phyloP scores from a whole-genome alignment of 2,888 invertebrate species.

The Cecidostiba fungosa region DNA sequence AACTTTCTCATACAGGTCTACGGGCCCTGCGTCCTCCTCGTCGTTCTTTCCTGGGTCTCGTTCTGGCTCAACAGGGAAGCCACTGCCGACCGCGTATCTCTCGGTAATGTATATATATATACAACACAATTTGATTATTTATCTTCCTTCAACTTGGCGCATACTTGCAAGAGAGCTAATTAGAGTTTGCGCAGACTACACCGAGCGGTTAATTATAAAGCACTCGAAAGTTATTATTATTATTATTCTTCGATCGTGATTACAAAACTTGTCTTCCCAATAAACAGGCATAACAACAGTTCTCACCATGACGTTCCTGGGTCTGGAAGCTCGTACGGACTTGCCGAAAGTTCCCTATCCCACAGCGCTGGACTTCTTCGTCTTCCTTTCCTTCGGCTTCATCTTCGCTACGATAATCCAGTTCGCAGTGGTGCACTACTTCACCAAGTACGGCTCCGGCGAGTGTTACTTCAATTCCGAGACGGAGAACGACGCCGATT shows the following conservation, averaged over 20 bases:
- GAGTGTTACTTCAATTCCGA: slow-evolving; percentile 88
- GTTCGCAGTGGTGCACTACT: slow-evolving; percentile 92
- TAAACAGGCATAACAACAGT: slow-evolving; percentile 89
- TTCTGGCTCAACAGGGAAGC: slow-evolving; percentile 93
- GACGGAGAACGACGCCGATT: slow-evolving; percentile 81
- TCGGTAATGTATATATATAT: slow-evolving; percentile 82
- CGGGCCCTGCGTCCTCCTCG: slow-evolving; percentile 90
- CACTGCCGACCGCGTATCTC: slow-evolving; percentile 89
- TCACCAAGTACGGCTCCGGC: slow-evolving; percentile 91
- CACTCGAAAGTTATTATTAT: neutral
- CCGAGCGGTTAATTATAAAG: no score
- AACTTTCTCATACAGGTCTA: slow-evolving; percentile 93
- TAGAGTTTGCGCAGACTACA: no score
- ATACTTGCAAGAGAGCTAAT: no score
- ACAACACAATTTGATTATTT: neutral
- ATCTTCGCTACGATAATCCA: slow-evolving; percentile 91
- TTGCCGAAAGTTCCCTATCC: slow-evolving; percentile 92
- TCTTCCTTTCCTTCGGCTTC: slow-evolving; percentile 90
- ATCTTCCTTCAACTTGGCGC: no score
- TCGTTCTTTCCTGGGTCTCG: slow-evolving; percentile 93
- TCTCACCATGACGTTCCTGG: slow-evolving; percentile 91
- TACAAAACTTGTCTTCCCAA: no score
- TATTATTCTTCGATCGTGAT: neutral
- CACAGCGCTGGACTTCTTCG: slow-evolving; percentile 92
- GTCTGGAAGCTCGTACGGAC: slow-evolving; percentile 90